These are phyloP conservation scores for Agonopterix subpropinquella DNA, from an alignment of 2,888 invertebrate genomes.

Conservation along the genomic window DNA sequence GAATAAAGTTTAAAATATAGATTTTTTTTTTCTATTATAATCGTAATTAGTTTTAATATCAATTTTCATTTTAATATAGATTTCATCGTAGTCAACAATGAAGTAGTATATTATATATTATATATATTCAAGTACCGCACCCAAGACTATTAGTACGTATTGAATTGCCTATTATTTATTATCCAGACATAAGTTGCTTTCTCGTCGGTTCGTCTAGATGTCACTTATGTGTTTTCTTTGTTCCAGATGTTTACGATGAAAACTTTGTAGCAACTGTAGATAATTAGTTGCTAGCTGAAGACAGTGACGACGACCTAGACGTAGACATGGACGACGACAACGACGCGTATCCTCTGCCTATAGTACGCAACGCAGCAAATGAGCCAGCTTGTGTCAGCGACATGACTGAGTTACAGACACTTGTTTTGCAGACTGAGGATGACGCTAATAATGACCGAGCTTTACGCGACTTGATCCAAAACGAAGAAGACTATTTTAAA, in stretches of 20 bases:
- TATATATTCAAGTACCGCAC: too few species aligned
- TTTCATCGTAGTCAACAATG: too few species aligned
- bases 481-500: too few species aligned
- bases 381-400: slow-evolving; percentile 3
- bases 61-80: too few species aligned
- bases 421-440: slow-evolving; percentile 1
- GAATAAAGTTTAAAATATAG: too few species aligned
- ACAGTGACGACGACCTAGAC: slow-evolving; percentile 5
- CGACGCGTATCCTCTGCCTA: slow-evolving; percentile 1
- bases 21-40: too few species aligned
- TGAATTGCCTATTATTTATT: too few species aligned
- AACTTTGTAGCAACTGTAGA: background rate
- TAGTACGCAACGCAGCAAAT: background rate
- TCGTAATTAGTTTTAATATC: too few species aligned
- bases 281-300: slow-evolving; percentile 1
- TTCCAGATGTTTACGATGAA: background rate
- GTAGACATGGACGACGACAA: slow-evolving; percentile 1
- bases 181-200: too few species aligned
- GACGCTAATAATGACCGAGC: slow-evolving; percentile 1
- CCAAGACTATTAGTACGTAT: too few species aligned
- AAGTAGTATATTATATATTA: too few species aligned
- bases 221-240: background rate
- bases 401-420: slow-evolving; percentile 1
- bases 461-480: too few species aligned
- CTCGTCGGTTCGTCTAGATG: background rate